Evolutionary conservation across 2,888 invertebrate genomes (phyloP), one percentile per base, ranked within the genome.

Genomic region (Phymatocera aterrima): DNA sequence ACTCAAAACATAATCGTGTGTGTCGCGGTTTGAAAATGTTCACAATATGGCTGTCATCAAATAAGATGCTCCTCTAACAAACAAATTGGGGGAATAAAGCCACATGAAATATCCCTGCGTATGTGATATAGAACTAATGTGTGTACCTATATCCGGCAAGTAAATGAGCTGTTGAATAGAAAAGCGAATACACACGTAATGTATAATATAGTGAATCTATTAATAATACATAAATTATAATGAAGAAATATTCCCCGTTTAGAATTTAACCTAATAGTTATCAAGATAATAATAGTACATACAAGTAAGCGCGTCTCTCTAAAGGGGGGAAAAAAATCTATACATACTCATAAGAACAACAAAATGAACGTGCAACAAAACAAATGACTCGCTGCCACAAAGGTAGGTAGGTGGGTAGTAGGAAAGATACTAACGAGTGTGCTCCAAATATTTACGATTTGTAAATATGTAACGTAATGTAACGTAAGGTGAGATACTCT

Each of bases 1-100:
- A 75, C 75, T 77, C 65, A 60, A 77, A 77, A 77, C 51, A 77
- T 21, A 48, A 77, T 77, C 18, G 64, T 77, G 40, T 77, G n/a
- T n/a, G n/a, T n/a, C n/a, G n/a, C 24, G 64, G 78, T 72, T 78
- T 65, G 46, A 77, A 79, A 79, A 64, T 51, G 77, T 84, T 81
- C 83, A 84, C 86, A 88, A 88, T 84, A 88, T 88, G 88, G 86
- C 87, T 87, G 84, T 84, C 85, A 83, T 79, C 77, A 79, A 79
- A 78, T 82, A 82, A 83, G 85, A 86, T 83, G 83, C 81, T 79
- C 83, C 83, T 78, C 81, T 82, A 85, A 84, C 82, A 85, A 64
- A 84, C 81, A 83, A 84, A 83, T 83, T 81, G 77, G 34, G 40
- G 60, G 60, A 10, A 28, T 43, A 28, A 12, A 37, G 21, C 46